phyloP scores from a whole-genome alignment of 2,888 invertebrate species.

The Papilio protenor region DNA sequence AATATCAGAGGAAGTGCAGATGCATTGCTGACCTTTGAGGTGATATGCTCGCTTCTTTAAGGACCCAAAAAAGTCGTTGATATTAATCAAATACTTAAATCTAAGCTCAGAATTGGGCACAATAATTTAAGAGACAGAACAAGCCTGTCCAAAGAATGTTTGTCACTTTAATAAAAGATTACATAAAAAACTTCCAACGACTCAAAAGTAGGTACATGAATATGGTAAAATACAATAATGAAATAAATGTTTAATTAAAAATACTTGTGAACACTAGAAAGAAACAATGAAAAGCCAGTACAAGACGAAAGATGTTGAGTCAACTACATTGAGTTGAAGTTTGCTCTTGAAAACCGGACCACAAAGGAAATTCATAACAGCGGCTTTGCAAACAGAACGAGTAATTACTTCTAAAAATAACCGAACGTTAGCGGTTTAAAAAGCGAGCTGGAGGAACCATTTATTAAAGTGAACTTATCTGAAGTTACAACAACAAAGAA shows the following conservation, averaged over 20 bases:
- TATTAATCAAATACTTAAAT: too few relatives aligned
- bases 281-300: constrained; percentile 33
- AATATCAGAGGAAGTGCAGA: too few relatives aligned
- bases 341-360: constrained; percentile 37
- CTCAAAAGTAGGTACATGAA: not conserved
- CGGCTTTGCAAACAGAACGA: constrained; percentile 34
- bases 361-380: constrained; percentile 42
- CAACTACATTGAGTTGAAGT: constrained; percentile 34
- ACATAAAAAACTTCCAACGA: not conserved
- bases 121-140: not conserved
- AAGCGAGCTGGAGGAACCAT: not conserved
- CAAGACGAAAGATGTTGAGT: constrained; percentile 31
- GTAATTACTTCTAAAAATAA: constrained; percentile 41
- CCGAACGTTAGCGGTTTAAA: constrained; percentile 16
- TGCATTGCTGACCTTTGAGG: too few relatives aligned
- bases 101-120: not conserved
- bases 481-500: not conserved
- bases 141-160: too few relatives aligned
- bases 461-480: constrained; percentile 5
- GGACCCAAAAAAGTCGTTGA: not conserved
- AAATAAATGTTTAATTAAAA: constrained; percentile 21
- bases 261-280: constrained; percentile 19
- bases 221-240: not conserved
- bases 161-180: too few relatives aligned
- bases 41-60: too few relatives aligned